Percentiles rank a stretch among this genome's conserved stretches.
Evolutionary conservation across 2,113 vertebrate species (phyloP).

Genomic region (Perca fluviatilis): DNA sequence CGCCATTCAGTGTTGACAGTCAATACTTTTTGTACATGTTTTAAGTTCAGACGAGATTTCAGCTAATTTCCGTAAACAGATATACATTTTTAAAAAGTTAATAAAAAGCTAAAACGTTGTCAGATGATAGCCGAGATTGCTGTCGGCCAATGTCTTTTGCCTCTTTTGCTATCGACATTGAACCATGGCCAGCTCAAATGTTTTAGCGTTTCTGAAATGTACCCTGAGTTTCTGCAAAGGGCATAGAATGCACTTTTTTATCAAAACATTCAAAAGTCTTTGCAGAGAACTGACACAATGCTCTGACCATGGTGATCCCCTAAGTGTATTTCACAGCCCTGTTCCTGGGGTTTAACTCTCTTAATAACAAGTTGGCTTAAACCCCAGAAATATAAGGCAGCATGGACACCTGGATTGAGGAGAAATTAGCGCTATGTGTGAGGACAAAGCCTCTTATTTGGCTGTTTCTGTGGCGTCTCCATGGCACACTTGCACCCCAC

Average conservation of each 20-base stretch:
- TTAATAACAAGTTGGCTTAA: constrained; percentile 44
- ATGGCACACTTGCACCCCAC: constrained; percentile 49
- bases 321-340: constrained; percentile 26
- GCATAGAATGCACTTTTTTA: background rate
- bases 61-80: too few relatives aligned
- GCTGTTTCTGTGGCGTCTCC: constrained; percentile 47
- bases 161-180: too few relatives aligned
- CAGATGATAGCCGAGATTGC: too few relatives aligned
- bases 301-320: constrained; percentile 34
- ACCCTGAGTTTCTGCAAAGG: background rate
- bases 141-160: too few relatives aligned
- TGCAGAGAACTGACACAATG: constrained; percentile 23
- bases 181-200: too few relatives aligned
- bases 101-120: too few relatives aligned
- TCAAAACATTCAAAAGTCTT: background rate
- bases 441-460: constrained; percentile 74
- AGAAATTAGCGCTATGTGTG: constrained; percentile 63
- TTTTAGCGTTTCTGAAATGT: background rate
- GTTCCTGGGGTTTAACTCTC: constrained; percentile 35
- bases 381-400: constrained; percentile 28
- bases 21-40: too few relatives aligned
- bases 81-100: too few relatives aligned
- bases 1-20: too few relatives aligned
- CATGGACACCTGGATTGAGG: constrained; percentile 65
- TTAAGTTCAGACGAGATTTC: too few relatives aligned